These are phyloP conservation scores for Liparis tanakae DNA, from an alignment of 2,797 vertebrate species.

Conservation along the genomic window DNA sequence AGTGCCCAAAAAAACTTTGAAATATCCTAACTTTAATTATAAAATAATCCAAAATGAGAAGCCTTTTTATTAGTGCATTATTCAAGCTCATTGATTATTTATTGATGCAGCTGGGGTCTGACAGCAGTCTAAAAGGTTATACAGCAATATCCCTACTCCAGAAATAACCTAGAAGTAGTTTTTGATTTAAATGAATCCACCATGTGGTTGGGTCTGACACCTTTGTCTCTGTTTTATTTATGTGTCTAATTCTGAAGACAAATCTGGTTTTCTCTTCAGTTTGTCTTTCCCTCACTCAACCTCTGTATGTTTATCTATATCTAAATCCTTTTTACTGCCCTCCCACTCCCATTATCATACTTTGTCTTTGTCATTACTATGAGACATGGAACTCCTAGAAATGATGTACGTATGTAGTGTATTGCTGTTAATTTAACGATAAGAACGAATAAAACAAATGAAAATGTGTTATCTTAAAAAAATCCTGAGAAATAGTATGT, in stretches of 20 bases:
- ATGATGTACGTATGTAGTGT: background rate
- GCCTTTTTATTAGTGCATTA: slow-evolving; percentile 77
- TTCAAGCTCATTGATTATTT: slow-evolving; percentile 77
- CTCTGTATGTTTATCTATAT: slow-evolving; percentile 16
- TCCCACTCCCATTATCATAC: background rate
- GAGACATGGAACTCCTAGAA: slow-evolving; percentile 7
- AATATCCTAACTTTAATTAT: slow-evolving; percentile 72
- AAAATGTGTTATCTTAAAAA: background rate
- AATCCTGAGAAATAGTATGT: background rate
- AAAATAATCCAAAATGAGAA: slow-evolving; percentile 70
- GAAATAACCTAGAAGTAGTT: slow-evolving; percentile 55
- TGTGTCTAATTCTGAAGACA: background rate
- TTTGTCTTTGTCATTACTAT: slow-evolving; percentile 14
- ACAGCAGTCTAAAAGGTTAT: slow-evolving; percentile 69
- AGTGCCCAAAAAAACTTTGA: slow-evolving; percentile 50
- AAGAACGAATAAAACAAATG: background rate
- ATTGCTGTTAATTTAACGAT: background rate
- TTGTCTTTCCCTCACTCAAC: slow-evolving; percentile 9
- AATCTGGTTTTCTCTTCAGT: background rate
- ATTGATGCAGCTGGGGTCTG: slow-evolving; percentile 57
- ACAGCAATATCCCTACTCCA: slow-evolving; percentile 55
- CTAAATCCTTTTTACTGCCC: slow-evolving; percentile 28
- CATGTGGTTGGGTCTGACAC: slow-evolving; percentile 20
- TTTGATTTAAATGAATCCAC: slow-evolving; percentile 49
- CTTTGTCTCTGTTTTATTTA: background rate